Percentiles rank a stretch among this genome's conserved stretches.
phyloP scores from a whole-genome alignment of 1,140 invertebrate species.

The Leptopilina clavipes region DNA sequence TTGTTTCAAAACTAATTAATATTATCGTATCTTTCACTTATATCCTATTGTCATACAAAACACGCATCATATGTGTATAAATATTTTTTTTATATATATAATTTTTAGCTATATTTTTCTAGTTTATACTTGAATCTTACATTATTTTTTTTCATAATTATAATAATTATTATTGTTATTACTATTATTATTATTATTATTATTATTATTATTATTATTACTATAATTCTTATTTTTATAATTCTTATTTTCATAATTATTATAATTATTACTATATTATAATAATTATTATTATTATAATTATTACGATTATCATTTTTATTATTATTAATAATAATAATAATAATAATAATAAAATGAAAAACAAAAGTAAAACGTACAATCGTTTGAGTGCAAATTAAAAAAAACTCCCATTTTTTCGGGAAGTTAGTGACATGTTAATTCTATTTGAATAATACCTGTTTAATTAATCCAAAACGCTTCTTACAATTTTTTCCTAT shows the following conservation, averaged over 20 bases:
- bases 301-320: too few species aligned
- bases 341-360: neutral
- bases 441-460: neutral
- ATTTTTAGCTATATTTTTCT: conserved; percentile 24
- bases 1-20: conserved; percentile 42
- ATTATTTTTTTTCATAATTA: neutral
- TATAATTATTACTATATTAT: too few species aligned
- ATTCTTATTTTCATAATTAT: too few species aligned
- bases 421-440: neutral
- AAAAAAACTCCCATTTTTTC: neutral
- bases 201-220: too few species aligned
- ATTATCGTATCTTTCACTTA: conserved; percentile 48
- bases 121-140: neutral
- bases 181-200: neutral
- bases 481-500: neutral
- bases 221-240: too few species aligned
- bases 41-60: conserved; percentile 52
- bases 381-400: conserved; percentile 6
- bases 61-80: conserved; percentile 52
- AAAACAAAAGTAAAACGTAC: neutral
- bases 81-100: conserved; percentile 46
- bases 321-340: neutral
- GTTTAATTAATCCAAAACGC: conserved; percentile 22
- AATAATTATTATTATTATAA: too few species aligned
- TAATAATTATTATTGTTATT: neutral